Evolutionary conservation across 2,113 vertebrate species (phyloP), one percentile per base, ranked within the genome.

Genomic region (Globicephala melas): DNA sequence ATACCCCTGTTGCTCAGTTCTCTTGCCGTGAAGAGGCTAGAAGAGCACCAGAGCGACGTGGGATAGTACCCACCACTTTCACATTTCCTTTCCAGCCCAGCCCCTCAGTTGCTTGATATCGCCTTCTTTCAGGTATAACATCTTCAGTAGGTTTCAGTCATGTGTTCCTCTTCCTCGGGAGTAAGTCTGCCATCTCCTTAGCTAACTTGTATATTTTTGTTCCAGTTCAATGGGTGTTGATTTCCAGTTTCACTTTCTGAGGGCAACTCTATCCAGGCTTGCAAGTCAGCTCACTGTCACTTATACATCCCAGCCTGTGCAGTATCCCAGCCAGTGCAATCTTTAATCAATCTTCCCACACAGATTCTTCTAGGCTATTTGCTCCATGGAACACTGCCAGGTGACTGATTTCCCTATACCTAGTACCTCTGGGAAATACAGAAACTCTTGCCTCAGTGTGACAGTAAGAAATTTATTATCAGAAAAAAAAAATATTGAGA

Each of bases 401-500:
- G 18, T 81, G 81, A 68, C 62, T 91, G 79, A 88, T 38, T 94
- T 87, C 70, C 31, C 50, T 76, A 73, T 36, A 70, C 25, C 4
- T 2, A 55, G 38, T 28, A 55, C 67, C 33, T 44, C 36, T 92
- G 58, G 23, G 77, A 74, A 85, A 74, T 92, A 74, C 1, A 92
- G 55, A 74, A 74, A 86, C 15, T 85, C 31, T 92, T 50, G 7
- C 14, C 12, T 84, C 36, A 55, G 53, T 55, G 11, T 38, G 8
- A 74, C 15, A 94, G 9, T 92, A 44, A 97, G n/a, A 96, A 74
- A 74, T 28, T 73, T 85, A 55, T 87, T 70, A 55, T 80, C 53
- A 85, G 17, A 80, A 62, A 77, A 80, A 65, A 65, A 90, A 47
- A 71, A 33, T 8, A 36, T 62, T n/a, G 21, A n/a, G 33, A 55